Base-by-base conservation (phyloP, 2,113 vertebrate species). In the Miniopterus natalensis region DNA sequence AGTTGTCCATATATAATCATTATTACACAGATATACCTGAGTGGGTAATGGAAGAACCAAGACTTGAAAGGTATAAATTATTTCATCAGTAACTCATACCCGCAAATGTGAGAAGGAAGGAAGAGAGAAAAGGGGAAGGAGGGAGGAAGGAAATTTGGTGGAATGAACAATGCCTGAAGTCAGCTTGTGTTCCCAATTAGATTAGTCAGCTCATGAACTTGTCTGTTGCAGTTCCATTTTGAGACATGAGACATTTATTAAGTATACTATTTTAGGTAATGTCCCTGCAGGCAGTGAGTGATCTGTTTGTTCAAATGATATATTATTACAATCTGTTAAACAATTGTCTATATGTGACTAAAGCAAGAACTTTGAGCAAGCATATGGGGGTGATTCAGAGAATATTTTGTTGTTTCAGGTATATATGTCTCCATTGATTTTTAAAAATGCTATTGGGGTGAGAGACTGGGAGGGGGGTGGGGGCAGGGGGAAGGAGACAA, bases 251-350 rank as follows among this genome's bases (percentile, higher is more conserved):
- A 68, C 49, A 61, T 88, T 88, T 88, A 73, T 84, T 70, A 87
- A 94, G 12, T 40, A 47, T 59, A 77, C 81, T 87, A 89, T 95
- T 97, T 92, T 83, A 91, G 73, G 74, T 83, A 88, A 73, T 36
- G 49, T 74, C 49, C 77, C 75, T 5, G 29, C 0, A 95, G 20
- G 74, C 13, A 74, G 45, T 90, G 57, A 74, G 45, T 90, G 57
- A 36, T 83, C 49, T 84, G 27, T 88, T 97, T 96, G 29, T 80
- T 85, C 29, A 77, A 75, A 61, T 84, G 51, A 53, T 36, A 42
- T 47, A 27, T 55, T 79, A 71, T 81, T 92, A 88, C 45, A 84
- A 75, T 20, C n/a, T 84, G 63, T 57, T 90, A 93, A 68, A 55
- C 40, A 86, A 73, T 68, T 95, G 12, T 86, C 25, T 91, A 55